Base-by-base conservation (phyloP, 2,113 vertebrate species). In the Carassius carassius region DNA sequence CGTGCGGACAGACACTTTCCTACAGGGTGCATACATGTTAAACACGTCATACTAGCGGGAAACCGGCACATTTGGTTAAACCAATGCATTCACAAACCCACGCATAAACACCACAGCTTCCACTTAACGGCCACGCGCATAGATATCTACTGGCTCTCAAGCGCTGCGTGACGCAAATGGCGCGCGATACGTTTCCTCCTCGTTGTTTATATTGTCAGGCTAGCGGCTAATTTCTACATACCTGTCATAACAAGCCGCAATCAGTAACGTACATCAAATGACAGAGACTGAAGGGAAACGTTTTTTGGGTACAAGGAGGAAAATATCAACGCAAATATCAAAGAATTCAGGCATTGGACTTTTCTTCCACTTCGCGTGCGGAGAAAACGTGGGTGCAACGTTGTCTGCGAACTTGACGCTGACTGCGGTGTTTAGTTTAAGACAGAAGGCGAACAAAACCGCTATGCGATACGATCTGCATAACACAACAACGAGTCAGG, bases 141-240 rank as follows among this genome's bases (percentile, higher is more conserved):
- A 37, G 35, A 5, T 6, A 6, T 6, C 58, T 37, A 13, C 17
- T 14, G 1, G 3, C 10, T n/a, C 19, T 4, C 0, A 23, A 21
- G 0, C 83, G 78, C 78, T 51, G 60, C 32, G 49, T 89, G 86
- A 89, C 89, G 87, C 88, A 89, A 76, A 89, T 86, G 90, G 88
- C 89, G 90, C 89, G 90, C 86, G 56, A 86, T 82, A 82, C 84
- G 86, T 88, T 87, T 88, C 89, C 82, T 86, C 83, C 10, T 81
- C 73, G 89, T 82, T 90, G 89, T 91, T 91, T 90, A 89, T 74
- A 75, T 12, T 78, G 44, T 84, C 51, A 62, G 74, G 49, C 65
- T 5, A 69, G 84, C 84, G 81, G 80, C 51, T 75, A 32, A 9
- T 32, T 13, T 13, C 12, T 21, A 2, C 35, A 44, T 3, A 8